These are phyloP conservation scores for Cynaeus angustus DNA, from an alignment of 2,888 invertebrate genomes.

Conservation along the genomic window DNA sequence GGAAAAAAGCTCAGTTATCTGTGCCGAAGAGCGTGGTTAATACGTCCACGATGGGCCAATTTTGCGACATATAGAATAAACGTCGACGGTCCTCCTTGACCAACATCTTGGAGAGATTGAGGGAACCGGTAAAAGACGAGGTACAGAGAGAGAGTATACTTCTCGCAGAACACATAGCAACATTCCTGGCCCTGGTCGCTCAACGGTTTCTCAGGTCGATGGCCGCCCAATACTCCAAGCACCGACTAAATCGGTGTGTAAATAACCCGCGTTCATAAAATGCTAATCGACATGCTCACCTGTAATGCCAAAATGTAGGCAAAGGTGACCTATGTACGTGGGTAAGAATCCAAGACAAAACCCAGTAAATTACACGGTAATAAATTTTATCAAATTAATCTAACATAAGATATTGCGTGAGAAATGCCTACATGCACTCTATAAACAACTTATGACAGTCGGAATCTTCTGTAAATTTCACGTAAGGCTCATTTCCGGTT, in stretches of 20 bases:
- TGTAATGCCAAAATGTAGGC: slow-evolving; percentile 59
- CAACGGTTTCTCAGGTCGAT: slow-evolving; percentile 58
- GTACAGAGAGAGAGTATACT: slow-evolving; percentile 48
- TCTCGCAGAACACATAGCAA: slow-evolving; percentile 54
- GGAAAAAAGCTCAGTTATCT: background rate
- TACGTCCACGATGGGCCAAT: slow-evolving; percentile 12
- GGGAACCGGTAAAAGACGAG: slow-evolving; percentile 45
- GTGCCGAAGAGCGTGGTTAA: background rate
- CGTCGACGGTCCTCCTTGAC: slow-evolving; percentile 53
- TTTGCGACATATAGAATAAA: slow-evolving; percentile 27
- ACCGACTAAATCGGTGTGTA: slow-evolving; percentile 60
- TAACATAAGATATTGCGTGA: slow-evolving; percentile 11
- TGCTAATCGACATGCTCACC: slow-evolving; percentile 62
- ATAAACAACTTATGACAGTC: slow-evolving; percentile 66
- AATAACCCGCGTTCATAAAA: slow-evolving; percentile 64
- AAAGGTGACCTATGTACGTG: slow-evolving; percentile 58
- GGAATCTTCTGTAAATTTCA: slow-evolving; percentile 62
- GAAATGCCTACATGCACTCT: slow-evolving; percentile 60
- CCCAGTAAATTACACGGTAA: too few species aligned
- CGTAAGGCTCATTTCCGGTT: slow-evolving; percentile 64
- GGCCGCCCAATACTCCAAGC: slow-evolving; percentile 55
- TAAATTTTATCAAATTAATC: slow-evolving; percentile 1
- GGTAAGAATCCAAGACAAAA: slow-evolving; percentile 3
- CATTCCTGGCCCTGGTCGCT: slow-evolving; percentile 56
- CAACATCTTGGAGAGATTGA: slow-evolving; percentile 51